Base-by-base conservation (phyloP, 2,113 vertebrate genomes). In the Pomatostomus ruficeps region DNA sequence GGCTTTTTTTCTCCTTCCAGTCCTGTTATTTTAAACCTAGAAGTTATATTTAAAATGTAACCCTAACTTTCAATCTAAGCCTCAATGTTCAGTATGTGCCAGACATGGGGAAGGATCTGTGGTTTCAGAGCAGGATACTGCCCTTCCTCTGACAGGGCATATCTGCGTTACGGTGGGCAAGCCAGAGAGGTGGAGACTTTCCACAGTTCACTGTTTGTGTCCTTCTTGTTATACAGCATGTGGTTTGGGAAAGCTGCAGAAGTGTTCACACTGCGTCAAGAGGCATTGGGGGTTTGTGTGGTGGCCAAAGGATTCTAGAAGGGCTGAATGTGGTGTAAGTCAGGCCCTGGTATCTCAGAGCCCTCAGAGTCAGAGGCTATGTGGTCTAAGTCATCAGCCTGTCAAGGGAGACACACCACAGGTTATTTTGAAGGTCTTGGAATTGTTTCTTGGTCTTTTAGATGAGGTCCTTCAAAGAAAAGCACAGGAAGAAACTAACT, bases 111-210 rank as follows among this genome's bases (percentile, higher is more conserved):
- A 85, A 88, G 45, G 78, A 93, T 91, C 85, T 94, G 93, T 94
- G 95, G 95, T 94, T 94, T 94, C 68, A 49, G 71, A 70, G 88
- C 94, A 93, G 95, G 82, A 90, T 90, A 74, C 90, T 94, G 82
- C 82, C 94, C 82, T 97, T 96, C 94, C 88, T 91, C 82, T 94
- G 90, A 71, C 78, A 80, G 88, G 78, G 88, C 5, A 14, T 76
- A 85, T 94, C 85, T 93, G 71, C 35, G 2, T 93, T 83, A 91
- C 2, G 9, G 58, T 88, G 90, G 78, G 94, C 82, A 79, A 89
- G 85, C 78, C 85, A 70, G 67, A 59, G 82, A 70, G 75, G 59
- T 66, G 88, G 92, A 96, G 90, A 49, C 75, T 91, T 93, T 76
- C 45, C 82, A 58, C 54, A 66, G 74, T 48, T 85, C 6, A 1